Percentiles rank a stretch among this genome's conserved stretches.
Conservation (phyloP, 2,888 invertebrate species). For the Norana najaformis region DNA sequence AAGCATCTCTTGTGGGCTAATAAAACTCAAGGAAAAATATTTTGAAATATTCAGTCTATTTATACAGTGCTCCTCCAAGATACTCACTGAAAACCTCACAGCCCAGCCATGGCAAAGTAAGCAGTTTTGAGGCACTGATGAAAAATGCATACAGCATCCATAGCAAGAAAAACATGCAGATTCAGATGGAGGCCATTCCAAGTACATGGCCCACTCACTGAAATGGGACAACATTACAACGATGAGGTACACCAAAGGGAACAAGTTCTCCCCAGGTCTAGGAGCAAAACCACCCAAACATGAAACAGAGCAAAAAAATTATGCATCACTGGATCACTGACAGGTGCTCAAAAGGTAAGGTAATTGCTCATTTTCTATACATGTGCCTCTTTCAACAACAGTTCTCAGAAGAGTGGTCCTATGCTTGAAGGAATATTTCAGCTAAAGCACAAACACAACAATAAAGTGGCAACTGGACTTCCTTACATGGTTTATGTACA, state of each 20-base stretch:
- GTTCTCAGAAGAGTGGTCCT: neutral
- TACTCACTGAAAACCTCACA: neutral
- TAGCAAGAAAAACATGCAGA: too few relatives aligned
- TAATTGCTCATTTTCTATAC: neutral
- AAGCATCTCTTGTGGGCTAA: too few relatives aligned
- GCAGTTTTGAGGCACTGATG: neutral
- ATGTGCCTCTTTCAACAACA: too few relatives aligned
- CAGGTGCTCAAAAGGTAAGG: neutral
- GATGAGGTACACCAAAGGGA: neutral
- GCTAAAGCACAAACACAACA: too few relatives aligned
- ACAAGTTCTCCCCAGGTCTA: neutral
- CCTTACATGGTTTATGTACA: neutral
- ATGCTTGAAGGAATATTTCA: neutral
- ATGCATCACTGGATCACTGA: neutral
- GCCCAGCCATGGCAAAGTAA: neutral
- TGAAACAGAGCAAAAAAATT: neutral
- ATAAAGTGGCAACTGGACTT: neutral
- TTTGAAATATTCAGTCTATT: neutral
- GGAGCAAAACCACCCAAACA: neutral
- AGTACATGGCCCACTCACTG: too few relatives aligned
- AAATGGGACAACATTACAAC: too few relatives aligned
- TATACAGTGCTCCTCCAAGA: neutral
- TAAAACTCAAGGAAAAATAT: neutral
- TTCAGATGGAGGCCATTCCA: too few relatives aligned
- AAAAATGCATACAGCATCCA: neutral